Conservation (phyloP, 2,113 vertebrate genomes). For the Elanus axillaris region DNA sequence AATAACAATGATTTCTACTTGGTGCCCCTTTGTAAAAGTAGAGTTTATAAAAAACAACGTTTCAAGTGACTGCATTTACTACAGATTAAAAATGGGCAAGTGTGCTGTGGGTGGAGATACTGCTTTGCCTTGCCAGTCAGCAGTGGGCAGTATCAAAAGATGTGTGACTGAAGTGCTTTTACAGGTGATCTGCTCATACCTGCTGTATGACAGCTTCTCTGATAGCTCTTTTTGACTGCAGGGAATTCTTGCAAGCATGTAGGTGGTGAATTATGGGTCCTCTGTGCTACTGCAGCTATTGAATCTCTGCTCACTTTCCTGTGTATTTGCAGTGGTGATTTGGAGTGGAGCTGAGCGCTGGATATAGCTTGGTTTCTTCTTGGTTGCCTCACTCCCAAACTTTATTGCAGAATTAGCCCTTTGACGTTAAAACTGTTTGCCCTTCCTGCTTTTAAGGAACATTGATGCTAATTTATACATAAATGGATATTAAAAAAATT, state of each 20-base stretch:
- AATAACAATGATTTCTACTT: not conserved
- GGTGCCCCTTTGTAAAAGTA: not conserved
- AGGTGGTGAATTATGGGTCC: not conserved
- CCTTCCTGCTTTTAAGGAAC: not conserved
- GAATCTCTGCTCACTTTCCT: not conserved
- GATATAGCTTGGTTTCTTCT: not conserved
- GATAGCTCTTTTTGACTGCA: not conserved
- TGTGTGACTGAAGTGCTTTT: not conserved
- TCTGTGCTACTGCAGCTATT: not conserved
- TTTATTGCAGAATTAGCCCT: not conserved
- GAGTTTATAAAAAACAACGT: not conserved
- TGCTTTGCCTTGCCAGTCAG: not conserved
- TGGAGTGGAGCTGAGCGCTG: not conserved
- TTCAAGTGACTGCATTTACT: conserved; percentile 11
- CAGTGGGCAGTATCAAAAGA: not conserved
- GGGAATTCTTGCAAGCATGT: not conserved
- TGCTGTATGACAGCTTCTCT: not conserved
- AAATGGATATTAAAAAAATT: not conserved
- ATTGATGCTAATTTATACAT: not conserved
- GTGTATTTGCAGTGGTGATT: not conserved
- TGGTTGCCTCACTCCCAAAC: not conserved
- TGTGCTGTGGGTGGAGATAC: not conserved
- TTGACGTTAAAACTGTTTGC: not conserved
- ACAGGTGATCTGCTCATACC: not conserved
- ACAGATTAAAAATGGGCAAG: not conserved